Percentiles rank a stretch among this genome's conserved stretches.
These are phyloP conservation scores for Drosophila sturtevanti DNA, from an alignment of 1,140 invertebrate genomes.

Conservation along the genomic window DNA sequence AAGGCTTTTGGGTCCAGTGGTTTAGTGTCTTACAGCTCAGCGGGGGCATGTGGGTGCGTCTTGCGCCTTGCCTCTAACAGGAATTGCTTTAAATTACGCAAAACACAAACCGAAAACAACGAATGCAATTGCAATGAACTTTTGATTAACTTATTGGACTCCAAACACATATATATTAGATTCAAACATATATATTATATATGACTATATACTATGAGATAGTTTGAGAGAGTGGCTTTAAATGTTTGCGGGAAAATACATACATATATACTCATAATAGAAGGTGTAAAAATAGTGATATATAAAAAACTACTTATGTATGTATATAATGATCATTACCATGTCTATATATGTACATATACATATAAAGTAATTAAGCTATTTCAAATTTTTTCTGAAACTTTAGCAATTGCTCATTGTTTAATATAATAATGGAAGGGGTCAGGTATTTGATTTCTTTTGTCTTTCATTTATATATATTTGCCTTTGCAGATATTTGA, in stretches of 20 bases:
- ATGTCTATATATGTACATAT: no score
- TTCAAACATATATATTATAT: background rate
- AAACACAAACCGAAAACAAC: constrained; percentile 56
- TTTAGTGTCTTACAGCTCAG: constrained; percentile 20
- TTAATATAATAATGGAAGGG: no score
- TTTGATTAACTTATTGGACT: constrained; percentile 77
- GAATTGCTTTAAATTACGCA: constrained; percentile 80
- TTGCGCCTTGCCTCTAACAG: constrained; percentile 53
- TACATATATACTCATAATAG: background rate
- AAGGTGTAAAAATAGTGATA: no score
- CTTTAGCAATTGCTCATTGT: no score
- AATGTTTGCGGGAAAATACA: background rate
- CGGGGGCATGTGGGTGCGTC: constrained; percentile 71
- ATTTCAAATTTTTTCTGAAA: no score
- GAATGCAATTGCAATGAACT: constrained; percentile 59
- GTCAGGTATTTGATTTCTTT: no score
- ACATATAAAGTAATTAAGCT: no score
- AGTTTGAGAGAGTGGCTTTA: background rate
- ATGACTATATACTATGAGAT: background rate
- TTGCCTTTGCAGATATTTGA: no score
- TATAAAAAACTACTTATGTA: no score
- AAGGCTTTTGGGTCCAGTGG: constrained; percentile 52
- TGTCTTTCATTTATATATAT: no score
- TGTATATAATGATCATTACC: no score
- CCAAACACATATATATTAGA: constrained; percentile 23